Conservation (phyloP, 2,888 invertebrate genomes). For the Prosopocoilus inquinatus region DNA sequence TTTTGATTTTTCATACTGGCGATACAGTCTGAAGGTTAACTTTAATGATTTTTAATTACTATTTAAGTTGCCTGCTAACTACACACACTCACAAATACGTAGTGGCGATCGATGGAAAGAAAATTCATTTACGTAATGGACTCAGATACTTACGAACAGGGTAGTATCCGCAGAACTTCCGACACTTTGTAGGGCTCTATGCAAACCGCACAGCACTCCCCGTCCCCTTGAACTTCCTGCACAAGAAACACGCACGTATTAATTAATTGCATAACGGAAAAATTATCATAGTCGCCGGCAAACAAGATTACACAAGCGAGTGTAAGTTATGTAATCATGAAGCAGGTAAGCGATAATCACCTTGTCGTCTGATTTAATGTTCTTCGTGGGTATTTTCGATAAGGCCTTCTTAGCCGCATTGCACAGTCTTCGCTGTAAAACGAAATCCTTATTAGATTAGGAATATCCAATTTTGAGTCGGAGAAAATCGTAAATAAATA, state of each 20-base stretch:
- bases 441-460: conserved; percentile 9
- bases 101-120: too few relatives aligned
- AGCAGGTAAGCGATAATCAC: conserved; percentile 1
- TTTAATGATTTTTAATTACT: too few relatives aligned
- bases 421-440: conserved; percentile 77
- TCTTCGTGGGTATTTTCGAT: conserved; percentile 88
- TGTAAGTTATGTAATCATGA: background rate
- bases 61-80: too few relatives aligned
- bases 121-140: too few relatives aligned
- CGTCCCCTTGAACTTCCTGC: conserved; percentile 76
- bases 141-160: conserved; percentile 74
- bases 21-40: too few relatives aligned
- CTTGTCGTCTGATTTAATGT: conserved; percentile 82
- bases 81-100: too few relatives aligned
- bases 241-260: conserved; percentile 27
- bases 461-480: background rate
- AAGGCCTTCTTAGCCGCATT: conserved; percentile 92
- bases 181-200: conserved; percentile 88
- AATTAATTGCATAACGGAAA: background rate
- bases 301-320: background rate
- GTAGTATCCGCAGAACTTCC: conserved; percentile 83
- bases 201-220: conserved; percentile 93
- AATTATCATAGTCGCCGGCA: conserved; percentile 4
- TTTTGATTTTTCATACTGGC: background rate
- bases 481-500: background rate